phyloP scores from a whole-genome alignment of 2,797 vertebrate species.

The Sparus aurata region DNA sequence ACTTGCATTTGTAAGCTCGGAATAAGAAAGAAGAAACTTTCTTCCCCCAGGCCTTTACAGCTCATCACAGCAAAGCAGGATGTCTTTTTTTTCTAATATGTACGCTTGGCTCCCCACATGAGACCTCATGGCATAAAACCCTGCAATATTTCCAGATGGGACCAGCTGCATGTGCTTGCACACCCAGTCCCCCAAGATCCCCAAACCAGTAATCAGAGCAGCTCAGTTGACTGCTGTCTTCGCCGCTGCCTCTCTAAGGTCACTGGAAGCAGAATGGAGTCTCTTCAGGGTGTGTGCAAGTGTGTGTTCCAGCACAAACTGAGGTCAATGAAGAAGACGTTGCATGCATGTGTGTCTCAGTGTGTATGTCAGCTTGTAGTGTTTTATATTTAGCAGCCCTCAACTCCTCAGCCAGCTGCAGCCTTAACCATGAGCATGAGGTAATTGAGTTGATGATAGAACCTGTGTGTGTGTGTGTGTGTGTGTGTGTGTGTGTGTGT shows the following conservation, averaged over 20 bases:
- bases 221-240: conserved; percentile 45
- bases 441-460: conserved; percentile 70
- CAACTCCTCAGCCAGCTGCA: conserved; percentile 64
- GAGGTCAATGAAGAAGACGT: conserved; percentile 29
- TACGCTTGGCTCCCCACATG: conserved; percentile 45
- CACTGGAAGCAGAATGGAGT: conserved; percentile 47
- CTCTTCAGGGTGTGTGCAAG: conserved; percentile 51
- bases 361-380: conserved; percentile 33
- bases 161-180: conserved; percentile 65
- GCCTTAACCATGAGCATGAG: conserved; percentile 66
- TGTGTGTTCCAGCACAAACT: conserved; percentile 55
- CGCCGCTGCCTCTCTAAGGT: conserved; percentile 41
- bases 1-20: conserved; percentile 13
- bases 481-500: too few species aligned
- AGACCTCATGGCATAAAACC: conserved; percentile 54
- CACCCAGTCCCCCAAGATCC: conserved; percentile 59
- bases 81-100: conserved; percentile 27
- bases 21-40: conserved; percentile 2
- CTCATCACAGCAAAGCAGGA: conserved; percentile 51
- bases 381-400: conserved; percentile 77
- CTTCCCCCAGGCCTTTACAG: conserved; percentile 34
- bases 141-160: conserved; percentile 63
- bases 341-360: conserved; percentile 41
- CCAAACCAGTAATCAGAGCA: conserved; percentile 67
- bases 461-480: conserved; percentile 31